phyloP scores from a whole-genome alignment of 2,797 vertebrate species.

The Apogon talboti region DNA sequence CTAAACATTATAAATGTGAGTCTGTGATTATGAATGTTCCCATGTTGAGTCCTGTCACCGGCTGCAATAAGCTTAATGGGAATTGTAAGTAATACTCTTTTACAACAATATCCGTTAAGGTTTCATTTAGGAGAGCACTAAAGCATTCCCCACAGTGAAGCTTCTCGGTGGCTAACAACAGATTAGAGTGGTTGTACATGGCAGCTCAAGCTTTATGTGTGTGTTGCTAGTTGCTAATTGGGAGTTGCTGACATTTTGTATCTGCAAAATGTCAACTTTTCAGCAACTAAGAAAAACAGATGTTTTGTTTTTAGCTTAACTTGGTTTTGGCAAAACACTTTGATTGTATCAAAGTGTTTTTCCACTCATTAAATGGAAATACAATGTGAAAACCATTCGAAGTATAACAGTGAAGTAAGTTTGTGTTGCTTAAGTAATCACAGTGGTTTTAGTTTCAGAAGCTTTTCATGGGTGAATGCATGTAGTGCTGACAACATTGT shows the following conservation, averaged over 20 bases:
- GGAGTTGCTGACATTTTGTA: conserved; percentile 52
- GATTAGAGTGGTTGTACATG: conserved; percentile 9
- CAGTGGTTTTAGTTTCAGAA: not conserved
- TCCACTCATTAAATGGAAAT: not conserved
- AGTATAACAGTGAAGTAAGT: conserved; percentile 7
- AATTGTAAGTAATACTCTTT: conserved; percentile 38
- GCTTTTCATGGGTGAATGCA: not conserved
- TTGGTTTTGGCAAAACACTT: conserved; percentile 8
- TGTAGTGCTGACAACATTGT: not conserved
- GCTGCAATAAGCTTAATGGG: conserved; percentile 29
- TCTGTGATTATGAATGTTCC: conserved; percentile 4
- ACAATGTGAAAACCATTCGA: not conserved
- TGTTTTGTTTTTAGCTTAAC: conserved; percentile 9
- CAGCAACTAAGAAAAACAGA: conserved; percentile 1
- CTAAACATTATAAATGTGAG: conserved; percentile 22
- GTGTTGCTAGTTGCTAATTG: conserved; percentile 43
- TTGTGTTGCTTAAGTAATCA: not conserved
- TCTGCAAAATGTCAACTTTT: conserved; percentile 40
- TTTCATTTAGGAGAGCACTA: conserved; percentile 42
- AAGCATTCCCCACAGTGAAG: conserved; percentile 25
- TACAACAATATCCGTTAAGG: conserved; percentile 27
- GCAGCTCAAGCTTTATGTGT: conserved; percentile 28
- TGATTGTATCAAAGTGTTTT: conserved; percentile 1
- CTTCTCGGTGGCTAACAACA: conserved; percentile 22
- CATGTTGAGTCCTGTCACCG: conserved; percentile 23